Base-by-base conservation (phyloP, 1,140 invertebrate species). In the Aphelinus atriplicis region DNA sequence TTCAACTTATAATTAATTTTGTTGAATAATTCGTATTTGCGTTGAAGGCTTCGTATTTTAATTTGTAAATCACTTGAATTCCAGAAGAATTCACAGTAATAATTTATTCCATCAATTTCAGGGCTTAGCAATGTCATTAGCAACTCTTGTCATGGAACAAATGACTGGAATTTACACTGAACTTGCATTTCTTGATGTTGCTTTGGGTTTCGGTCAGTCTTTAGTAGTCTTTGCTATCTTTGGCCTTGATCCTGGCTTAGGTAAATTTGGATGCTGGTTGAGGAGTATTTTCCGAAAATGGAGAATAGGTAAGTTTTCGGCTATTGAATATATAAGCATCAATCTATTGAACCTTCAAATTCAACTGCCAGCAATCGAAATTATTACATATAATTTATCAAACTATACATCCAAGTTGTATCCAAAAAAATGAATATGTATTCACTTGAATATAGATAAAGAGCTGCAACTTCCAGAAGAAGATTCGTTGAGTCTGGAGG, bases 121-220 rank as follows among this genome's bases (percentile, higher is more conserved):
- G 94, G 95, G 94, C 47, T 88, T 98, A 73, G 93, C 95, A 0
- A 90, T 97, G 69, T 96, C 93, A 50, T 90, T 95, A 10, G 97
- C 96, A 93, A 94, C 93, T 9, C 84, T 98, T 72, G 90, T 98
- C 74, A 92, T 93, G 89, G 95, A 96, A 83, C 91, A 95, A 81
- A 91, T 95, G 82, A 93, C 93, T 62, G 97, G 96, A 1, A 94
- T 98, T 76, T 97, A 96, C 84, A 90, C 97, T 0, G 96, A 98
- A 87, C 87, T 98, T 43, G 92, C 95, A 78, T 98, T 97, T 85
- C 86, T 99, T 47, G 96, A 98, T 86, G 92, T 94, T 26, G 93
- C 95, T 53, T 89, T 97, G 0, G 95, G 94, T 82, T 96, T 95
- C 86, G 96, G 96, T 1, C 96, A 98, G 87, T 94, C 94, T 55